Conservation (phyloP, 2,888 invertebrate species). For the Morinoia aosen region DNA sequence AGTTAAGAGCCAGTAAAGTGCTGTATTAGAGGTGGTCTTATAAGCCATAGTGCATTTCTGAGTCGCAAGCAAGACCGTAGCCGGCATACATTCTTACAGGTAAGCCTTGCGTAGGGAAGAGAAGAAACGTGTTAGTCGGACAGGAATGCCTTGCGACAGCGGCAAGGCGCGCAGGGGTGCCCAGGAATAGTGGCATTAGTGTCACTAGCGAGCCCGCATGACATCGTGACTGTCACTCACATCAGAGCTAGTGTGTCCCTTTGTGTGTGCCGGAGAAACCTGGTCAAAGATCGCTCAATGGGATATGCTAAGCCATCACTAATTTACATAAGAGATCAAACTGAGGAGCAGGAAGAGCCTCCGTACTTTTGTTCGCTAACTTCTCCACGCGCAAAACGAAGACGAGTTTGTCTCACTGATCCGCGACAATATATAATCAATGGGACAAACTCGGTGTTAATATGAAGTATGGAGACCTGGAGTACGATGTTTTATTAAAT, state of each 20-base stretch:
- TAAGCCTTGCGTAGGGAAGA: conserved; percentile 27
- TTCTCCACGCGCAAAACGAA: neutral
- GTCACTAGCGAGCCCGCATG: conserved; percentile 30
- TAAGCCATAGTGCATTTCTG: conserved; percentile 48
- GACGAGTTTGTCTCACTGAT: neutral
- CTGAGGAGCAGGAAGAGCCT: conserved; percentile 16
- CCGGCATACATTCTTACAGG: conserved; percentile 26
- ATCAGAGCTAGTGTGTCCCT: conserved; percentile 32
- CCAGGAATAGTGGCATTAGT: conserved; percentile 51
- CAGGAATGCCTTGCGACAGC: conserved; percentile 40
- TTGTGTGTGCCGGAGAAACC: conserved; percentile 45
- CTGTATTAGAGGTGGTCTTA: conserved; percentile 52
- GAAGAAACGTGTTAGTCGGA: conserved; percentile 34
- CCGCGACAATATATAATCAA: no score
- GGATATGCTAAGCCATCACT: conserved; percentile 15
- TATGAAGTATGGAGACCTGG: no score
- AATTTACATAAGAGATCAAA: conserved; percentile 45
- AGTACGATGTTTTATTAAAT: no score
- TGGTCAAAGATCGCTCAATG: conserved; percentile 19
- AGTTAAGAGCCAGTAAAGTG: conserved; percentile 50
- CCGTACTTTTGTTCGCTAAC: neutral
- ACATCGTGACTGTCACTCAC: conserved; percentile 50
- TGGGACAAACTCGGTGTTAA: no score
- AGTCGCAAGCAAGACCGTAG: conserved; percentile 31
- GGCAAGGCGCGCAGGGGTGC: conserved; percentile 23